Percentiles rank a stretch among this genome's conserved stretches.
These are phyloP conservation scores for Lissocephala sabroskyi DNA, from an alignment of 2,888 invertebrate species.

Conservation along the genomic window DNA sequence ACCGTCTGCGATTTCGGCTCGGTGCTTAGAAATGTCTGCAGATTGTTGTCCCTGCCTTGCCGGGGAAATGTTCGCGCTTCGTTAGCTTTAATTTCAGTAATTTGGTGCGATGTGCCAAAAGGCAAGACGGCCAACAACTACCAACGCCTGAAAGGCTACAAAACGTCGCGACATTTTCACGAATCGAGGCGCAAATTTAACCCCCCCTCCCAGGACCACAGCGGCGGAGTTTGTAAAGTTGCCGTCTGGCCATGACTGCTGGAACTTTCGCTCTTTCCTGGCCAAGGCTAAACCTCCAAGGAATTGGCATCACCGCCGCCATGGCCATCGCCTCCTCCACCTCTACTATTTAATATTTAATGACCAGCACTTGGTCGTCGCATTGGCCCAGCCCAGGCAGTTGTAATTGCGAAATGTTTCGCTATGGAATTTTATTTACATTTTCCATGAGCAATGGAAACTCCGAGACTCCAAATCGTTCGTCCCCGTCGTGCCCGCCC, in stretches of 20 bases:
- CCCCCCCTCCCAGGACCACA: neutral
- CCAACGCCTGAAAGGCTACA: no score
- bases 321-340: neutral
- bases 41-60: slow-evolving; percentile 21
- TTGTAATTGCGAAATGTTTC: slow-evolving; percentile 55
- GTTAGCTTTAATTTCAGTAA: slow-evolving; percentile 66
- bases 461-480: neutral
- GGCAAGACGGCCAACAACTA: no score
- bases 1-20: slow-evolving; percentile 15
- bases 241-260: slow-evolving; percentile 3
- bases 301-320: neutral
- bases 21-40: slow-evolving; percentile 26
- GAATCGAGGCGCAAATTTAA: slow-evolving; percentile 36
- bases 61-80: slow-evolving; percentile 62
- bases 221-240: neutral
- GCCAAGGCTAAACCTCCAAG: neutral
- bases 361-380: slow-evolving; percentile 50
- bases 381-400: slow-evolving; percentile 16
- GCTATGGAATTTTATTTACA: slow-evolving; percentile 57
- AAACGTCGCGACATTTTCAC: slow-evolving; percentile 49
- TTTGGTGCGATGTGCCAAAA: slow-evolving; percentile 52
- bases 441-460: slow-evolving; percentile 45
- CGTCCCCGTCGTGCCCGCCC: neutral
- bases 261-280: slow-evolving; percentile 32
- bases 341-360: slow-evolving; percentile 59